Conservation (phyloP, 2,888 invertebrate species). For the Drosophila lacicola region DNA sequence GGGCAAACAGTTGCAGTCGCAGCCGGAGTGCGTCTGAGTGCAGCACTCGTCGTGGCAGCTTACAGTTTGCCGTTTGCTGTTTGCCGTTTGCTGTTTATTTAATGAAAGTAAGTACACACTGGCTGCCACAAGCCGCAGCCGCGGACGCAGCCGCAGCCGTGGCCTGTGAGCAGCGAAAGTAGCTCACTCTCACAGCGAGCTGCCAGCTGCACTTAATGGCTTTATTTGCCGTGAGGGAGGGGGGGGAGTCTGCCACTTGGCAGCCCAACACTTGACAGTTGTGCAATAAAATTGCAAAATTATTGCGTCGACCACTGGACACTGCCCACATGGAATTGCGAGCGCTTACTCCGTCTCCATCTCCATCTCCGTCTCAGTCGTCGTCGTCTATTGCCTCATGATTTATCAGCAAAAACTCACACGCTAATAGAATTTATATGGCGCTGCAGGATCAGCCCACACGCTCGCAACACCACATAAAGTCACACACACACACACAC, state of each 20-base stretch:
- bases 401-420: conserved; percentile 71
- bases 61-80: conserved; percentile 55
- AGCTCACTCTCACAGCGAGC: conserved; percentile 63
- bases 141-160: conserved; percentile 6
- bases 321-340: conserved; percentile 48
- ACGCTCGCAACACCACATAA: conserved; percentile 2
- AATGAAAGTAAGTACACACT: conserved; percentile 67
- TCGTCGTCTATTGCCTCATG: conserved; percentile 57
- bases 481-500: not conserved
- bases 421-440: conserved; percentile 68
- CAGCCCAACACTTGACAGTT: conserved; percentile 63
- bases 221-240: conserved; percentile 55
- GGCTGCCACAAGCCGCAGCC: conserved; percentile 25
- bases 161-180: conserved; percentile 73
- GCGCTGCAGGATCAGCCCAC: conserved; percentile 51
- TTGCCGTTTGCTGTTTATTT: conserved; percentile 63
- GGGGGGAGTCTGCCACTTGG: conserved; percentile 3
- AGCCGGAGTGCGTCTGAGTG: conserved; percentile 60
- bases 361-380: not conserved
- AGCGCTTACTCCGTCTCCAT: not conserved
- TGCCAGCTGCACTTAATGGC: conserved; percentile 64
- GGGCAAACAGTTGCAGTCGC: conserved; percentile 42
- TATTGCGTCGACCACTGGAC: conserved; percentile 55
- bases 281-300: conserved; percentile 68
- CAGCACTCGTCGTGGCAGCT: conserved; percentile 6